A percentile compares a stretch with the other conserved stretches of the same genome.
phyloP scores from a whole-genome alignment of 2,888 invertebrate genomes.

The Odontomyia ornata region DNA sequence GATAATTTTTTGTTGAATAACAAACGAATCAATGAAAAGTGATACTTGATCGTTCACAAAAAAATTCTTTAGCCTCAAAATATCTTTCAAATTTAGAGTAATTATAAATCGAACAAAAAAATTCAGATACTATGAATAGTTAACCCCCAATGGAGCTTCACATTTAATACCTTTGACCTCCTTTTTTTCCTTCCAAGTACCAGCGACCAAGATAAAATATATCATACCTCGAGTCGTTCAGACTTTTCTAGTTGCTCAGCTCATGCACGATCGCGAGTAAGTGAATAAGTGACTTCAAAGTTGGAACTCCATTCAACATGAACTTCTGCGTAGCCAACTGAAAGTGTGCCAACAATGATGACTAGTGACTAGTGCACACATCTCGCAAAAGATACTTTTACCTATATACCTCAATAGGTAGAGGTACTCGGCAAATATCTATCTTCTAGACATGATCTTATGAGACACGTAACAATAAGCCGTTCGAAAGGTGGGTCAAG shows the following conservation, averaged over 20 bases:
- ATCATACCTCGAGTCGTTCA: neutral
- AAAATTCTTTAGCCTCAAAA: too few species aligned
- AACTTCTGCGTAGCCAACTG: slow-evolving; percentile 24
- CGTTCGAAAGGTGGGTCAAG: slow-evolving; percentile 41
- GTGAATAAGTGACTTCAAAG: slow-evolving; percentile 1
- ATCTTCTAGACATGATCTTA: neutral
- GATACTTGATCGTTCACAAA: too few species aligned
- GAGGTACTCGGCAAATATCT: neutral
- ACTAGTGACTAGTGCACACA: neutral
- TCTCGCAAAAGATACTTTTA: slow-evolving; percentile 28
- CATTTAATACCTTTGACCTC: slow-evolving; percentile 6
- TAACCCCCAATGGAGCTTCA: neutral
- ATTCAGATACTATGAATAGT: too few species aligned
- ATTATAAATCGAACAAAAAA: too few species aligned
- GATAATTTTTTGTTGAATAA: too few species aligned
- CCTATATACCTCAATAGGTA: slow-evolving; percentile 23
- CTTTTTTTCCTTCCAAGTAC: neutral
- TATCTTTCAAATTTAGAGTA: too few species aligned
- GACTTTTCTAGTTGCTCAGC: neutral
- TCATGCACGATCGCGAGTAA: neutral
- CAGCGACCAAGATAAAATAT: neutral
- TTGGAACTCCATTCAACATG: slow-evolving; percentile 6
- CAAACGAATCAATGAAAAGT: too few species aligned
- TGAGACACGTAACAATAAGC: slow-evolving; percentile 33
- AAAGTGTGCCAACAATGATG: slow-evolving; percentile 32